phyloP scores from a whole-genome alignment of 1,140 invertebrate genomes.

The Achroia grisella region DNA sequence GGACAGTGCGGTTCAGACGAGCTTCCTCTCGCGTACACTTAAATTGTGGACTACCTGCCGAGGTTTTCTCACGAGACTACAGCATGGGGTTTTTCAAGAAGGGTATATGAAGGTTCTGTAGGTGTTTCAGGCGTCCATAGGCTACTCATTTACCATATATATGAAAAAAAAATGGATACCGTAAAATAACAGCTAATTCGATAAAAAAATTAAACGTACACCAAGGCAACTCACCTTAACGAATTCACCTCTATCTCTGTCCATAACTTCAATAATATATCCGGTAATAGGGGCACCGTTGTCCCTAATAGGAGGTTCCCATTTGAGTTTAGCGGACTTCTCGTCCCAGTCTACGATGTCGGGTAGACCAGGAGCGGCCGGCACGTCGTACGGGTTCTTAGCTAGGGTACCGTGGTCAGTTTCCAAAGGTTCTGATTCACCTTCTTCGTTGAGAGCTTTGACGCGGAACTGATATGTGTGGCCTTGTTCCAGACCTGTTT shows the following conservation, averaged over 20 bases:
- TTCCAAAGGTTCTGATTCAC: slow-evolving; percentile 94
- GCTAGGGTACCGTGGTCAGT: slow-evolving; percentile 90
- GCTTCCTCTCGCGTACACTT: too few species aligned
- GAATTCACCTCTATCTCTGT: slow-evolving; percentile 76
- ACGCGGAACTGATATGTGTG: slow-evolving; percentile 97
- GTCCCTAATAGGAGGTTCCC: slow-evolving; percentile 96
- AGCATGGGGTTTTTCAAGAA: too few species aligned
- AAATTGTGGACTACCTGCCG: too few species aligned
- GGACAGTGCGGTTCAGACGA: too few species aligned
- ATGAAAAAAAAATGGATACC: too few species aligned
- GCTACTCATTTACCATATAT: too few species aligned
- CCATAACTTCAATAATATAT: slow-evolving; percentile 88
- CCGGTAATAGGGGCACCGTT: slow-evolving; percentile 97
- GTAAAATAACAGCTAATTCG: too few species aligned
- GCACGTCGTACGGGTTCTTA: slow-evolving; percentile 96
- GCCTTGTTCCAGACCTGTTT: slow-evolving; percentile 87
- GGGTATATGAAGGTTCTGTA: too few species aligned
- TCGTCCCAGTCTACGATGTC: slow-evolving; percentile 96
- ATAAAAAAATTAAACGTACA: neutral
- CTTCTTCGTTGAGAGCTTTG: slow-evolving; percentile 95
- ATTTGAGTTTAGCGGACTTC: slow-evolving; percentile 93
- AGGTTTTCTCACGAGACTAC: too few species aligned
- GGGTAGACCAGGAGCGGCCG: slow-evolving; percentile 90
- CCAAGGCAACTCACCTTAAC: slow-evolving; percentile 57
- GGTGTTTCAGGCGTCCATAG: too few species aligned